Base-by-base conservation (phyloP, 2,797 vertebrate species). In the Propithecus deckenii region DNA sequence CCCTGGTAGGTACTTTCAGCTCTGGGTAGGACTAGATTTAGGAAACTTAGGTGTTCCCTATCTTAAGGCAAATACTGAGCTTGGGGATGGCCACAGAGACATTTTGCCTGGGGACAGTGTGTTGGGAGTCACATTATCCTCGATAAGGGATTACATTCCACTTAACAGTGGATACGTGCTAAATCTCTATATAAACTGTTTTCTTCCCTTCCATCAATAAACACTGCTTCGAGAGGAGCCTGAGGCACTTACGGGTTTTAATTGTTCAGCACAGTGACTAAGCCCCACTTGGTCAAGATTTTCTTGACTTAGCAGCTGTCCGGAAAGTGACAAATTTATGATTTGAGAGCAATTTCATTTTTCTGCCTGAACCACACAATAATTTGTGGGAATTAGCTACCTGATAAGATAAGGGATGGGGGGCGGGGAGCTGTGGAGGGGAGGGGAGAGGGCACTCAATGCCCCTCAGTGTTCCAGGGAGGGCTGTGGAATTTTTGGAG, bases 351-450 rank as follows among this genome's bases (percentile, higher is more conserved):
- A 97, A 98, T 98, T 98, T 98, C 97, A 96, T 97, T 94, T 95
- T 80, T 97, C 30, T 98, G 93, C 86, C 97, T 92, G 98, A 98
- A 97, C 98, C 98, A 93, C 97, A 74, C 78, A 96, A 98, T 98
- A 98, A 99, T 99, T 99, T 99, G 98, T 98, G 98, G 98, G 98
- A 98, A 99, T 98, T 98, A 98, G 97, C 98, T 95, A 97, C 98
- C 97, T 97, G 98, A 99, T 99, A 99, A 99, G 98, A 98, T 99
- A 99, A 98, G 61, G 0, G 84, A 87, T 92, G 89, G 86, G 96
- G 96, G 97, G 97, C 87, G 46, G 81, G 91, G 94, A 43, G 52
- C 7, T 7, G 63, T 4, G 35, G 35, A 0, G 72, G 97, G 95
- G 96, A 93, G 94, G 87, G 97, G 96, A 86, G 89, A 94, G 97